Conservation (phyloP, 1,140 invertebrate species). For the Drosophila quadrilineata region DNA sequence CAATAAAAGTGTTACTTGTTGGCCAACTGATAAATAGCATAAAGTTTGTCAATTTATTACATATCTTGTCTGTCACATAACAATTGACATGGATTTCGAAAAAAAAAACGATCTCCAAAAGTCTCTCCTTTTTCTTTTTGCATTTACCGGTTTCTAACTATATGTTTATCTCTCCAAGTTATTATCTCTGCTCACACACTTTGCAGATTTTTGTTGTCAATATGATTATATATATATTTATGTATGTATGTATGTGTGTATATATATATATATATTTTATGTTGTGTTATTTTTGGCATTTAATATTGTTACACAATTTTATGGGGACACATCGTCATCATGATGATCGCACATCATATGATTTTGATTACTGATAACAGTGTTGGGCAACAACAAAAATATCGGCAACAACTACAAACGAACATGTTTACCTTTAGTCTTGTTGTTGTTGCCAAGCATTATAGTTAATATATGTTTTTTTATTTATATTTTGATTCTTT, state of each 20-base stretch:
- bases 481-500: not conserved
- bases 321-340: conserved; percentile 9
- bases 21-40: too few species aligned
- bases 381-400: too few species aligned
- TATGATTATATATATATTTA: not conserved
- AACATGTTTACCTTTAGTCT: conserved; percentile 6
- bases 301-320: conserved; percentile 54
- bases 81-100: too few species aligned
- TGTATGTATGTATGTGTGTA: not conserved
- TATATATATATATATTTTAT: not conserved
- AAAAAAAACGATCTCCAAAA: too few species aligned
- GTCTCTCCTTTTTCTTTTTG: not conserved
- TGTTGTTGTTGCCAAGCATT: conserved; percentile 5
- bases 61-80: too few species aligned
- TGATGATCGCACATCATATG: too few species aligned
- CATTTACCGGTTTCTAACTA: not conserved
- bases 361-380: conserved; percentile 54
- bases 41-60: too few species aligned
- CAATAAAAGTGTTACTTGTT: too few species aligned
- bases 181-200: too few species aligned
- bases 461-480: not conserved
- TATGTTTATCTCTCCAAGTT: not conserved
- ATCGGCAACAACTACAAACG: too few species aligned
- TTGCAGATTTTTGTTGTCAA: not conserved
- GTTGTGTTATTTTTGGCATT: conserved; percentile 29